Base-by-base conservation (phyloP, 2,888 invertebrate genomes). In the Sarcophaga subvicina region DNA sequence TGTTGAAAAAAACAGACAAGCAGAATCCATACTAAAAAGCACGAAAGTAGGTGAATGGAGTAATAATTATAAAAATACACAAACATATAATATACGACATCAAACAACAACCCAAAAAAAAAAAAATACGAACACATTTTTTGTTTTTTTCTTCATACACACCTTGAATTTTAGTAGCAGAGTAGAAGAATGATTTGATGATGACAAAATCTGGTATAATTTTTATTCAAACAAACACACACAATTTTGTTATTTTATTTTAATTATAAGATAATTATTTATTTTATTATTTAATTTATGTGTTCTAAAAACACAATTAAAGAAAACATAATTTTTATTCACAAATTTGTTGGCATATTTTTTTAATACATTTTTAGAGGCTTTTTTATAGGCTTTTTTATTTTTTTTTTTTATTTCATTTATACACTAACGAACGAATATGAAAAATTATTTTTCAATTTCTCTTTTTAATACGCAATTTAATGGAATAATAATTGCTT, bases 11-110 rank as follows among this genome's bases (percentile, higher is more conserved):
- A 37, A 37, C 37, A 37, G 37, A 1, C 37, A 37, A 2, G 37
- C 37, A 37, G 37, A 37, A 84, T 77, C 54, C 17, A 80, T 71
- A 85, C 82, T 83, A 70, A 20, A 77, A 85, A 69, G 47, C 69
- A 62, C 82, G 89, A 92, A 92, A 90, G 92, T 92, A 92, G 92
- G 92, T 92, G 92, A 92, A 90, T 92, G 90, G 91, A 92, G 92
- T 91, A 88, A 86, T 84, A 76, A 87, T 84, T 82, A 87, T 87
- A 84, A 82, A 88, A 85, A 85, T 83, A 83, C 59, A 82, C 75
- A 81, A 66, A 54, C 54, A 54, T 45, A 27, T 71, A 60, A 54
- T 45, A 47, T 71, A 60, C 37, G 37, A 62, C 27, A 83, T 78
- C 25, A 77, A 71, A 83, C 25, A 77, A 71, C 37, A 70, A 83